Conservation (phyloP, 2,797 vertebrate genomes). For the Pachyuromys duprasi region DNA sequence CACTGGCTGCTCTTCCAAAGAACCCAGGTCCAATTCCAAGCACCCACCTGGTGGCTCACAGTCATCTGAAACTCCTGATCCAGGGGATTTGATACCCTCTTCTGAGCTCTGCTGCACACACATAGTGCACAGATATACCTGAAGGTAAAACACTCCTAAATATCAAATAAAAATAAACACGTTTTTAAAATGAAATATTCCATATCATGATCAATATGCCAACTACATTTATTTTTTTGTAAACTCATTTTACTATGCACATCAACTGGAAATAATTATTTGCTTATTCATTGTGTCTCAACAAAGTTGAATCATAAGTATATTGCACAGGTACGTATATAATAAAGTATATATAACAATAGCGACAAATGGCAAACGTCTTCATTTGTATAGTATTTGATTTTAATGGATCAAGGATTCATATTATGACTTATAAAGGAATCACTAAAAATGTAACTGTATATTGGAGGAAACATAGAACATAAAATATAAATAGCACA, state of each 20-base stretch:
- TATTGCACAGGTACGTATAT: background rate
- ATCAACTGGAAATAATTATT: background rate
- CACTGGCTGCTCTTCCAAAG: background rate
- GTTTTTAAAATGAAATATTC: background rate
- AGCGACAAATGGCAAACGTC: background rate
- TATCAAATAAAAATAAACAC: background rate
- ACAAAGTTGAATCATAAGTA: background rate
- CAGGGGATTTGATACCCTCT: background rate
- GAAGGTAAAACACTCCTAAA: background rate
- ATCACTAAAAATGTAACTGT: background rate
- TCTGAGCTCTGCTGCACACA: background rate
- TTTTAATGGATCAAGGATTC: background rate
- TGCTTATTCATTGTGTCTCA: background rate
- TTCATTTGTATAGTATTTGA: background rate
- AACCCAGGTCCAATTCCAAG: background rate
- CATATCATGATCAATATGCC: accelerated
- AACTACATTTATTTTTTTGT: background rate
- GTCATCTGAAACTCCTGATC: background rate
- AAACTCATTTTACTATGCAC: background rate
- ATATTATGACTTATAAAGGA: background rate
- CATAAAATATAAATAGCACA: background rate
- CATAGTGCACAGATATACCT: background rate
- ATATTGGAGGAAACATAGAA: background rate
- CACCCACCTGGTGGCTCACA: background rate
- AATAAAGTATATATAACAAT: background rate